Base-by-base conservation (phyloP, 2,113 vertebrate species). In the Hypomesus transpacificus region DNA sequence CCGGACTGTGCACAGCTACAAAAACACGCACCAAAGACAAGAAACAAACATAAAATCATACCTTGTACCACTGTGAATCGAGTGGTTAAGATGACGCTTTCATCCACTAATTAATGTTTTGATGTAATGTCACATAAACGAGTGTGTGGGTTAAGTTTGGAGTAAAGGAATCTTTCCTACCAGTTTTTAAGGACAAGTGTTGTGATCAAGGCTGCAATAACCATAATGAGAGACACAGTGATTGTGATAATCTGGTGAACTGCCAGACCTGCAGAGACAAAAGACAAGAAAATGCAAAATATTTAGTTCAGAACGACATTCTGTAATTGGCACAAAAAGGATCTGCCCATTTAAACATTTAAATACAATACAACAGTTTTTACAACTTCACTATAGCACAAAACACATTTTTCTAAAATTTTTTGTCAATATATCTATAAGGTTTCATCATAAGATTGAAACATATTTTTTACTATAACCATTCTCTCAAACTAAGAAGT, bases 151-250 rank as follows among this genome's bases (percentile, higher is more conserved):
- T 59, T 58, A 59, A 60, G 26, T 11, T 57, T 71, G 74, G 71
- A 80, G 73, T 80, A 86, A 87, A 85, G 73, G 84, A 91, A 80
- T 87, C 76, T 86, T 88, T 91, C 97, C 95, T 98, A 99, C 97
- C 97, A 99, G 89, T 98, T 99, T 93, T 99, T 99, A 96, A 99
- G 96, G 94, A 99, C 97, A 85, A 99, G 94, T 81, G 97, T 99
- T 90, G 96, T 99, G 87, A 98, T 96, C 95, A 99, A 94, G 88
- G 97, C 97, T 52, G 97, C 97, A 69, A 97, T 94, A 86, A 99
- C 96, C 97, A 99, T 98, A 87, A 98, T 96, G 91, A 99, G 96
- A 87, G 97, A 98, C 91, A 99, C 96, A 77, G 97, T 98, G 92
- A 99, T 98, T 84, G 97, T 99, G 90, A 99, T 96, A 74, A 99